Conservation (phyloP, 37 sponge, comb jelly and placozoan genomes). For the Agelas oroides region DNA sequence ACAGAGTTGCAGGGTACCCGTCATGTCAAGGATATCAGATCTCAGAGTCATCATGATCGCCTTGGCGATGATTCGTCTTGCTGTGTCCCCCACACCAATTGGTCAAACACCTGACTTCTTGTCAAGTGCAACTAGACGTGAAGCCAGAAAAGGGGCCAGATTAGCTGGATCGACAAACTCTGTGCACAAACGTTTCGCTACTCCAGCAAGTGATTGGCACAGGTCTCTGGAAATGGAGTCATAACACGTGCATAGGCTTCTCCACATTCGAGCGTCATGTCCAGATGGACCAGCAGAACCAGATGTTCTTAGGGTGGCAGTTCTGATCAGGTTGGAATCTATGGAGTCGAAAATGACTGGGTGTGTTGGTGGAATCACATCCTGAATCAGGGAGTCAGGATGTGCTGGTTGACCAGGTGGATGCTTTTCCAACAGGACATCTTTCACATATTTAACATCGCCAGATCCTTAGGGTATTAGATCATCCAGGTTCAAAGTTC, state of each 20-base stretch:
- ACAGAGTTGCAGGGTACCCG: conserved; percentile 11
- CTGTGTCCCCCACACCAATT: conserved; percentile 19
- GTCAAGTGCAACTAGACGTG: conserved; percentile 14
- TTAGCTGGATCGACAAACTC: too few relatives aligned
- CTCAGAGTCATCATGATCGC: background rate
- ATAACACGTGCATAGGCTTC: background rate
- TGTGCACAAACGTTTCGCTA: too few relatives aligned
- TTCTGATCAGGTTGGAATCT: background rate
- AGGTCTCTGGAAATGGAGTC: background rate
- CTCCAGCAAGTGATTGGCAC: too few relatives aligned
- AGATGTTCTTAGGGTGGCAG: background rate
- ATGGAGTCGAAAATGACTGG: background rate
- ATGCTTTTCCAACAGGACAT: background rate
- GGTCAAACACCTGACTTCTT: conserved; percentile 15
- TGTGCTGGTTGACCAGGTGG: too few relatives aligned
- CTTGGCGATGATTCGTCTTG: conserved; percentile 14
- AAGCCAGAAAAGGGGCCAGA: background rate
- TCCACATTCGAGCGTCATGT: background rate
- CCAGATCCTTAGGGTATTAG: too few relatives aligned
- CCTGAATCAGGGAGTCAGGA: background rate
- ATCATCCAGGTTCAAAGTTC: too few relatives aligned
- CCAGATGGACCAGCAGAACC: too few relatives aligned
- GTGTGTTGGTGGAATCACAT: background rate
- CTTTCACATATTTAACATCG: too few relatives aligned
- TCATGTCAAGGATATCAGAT: background rate